phyloP scores from a whole-genome alignment of 2,113 vertebrate genomes.

The Crotalus viridis region DNA sequence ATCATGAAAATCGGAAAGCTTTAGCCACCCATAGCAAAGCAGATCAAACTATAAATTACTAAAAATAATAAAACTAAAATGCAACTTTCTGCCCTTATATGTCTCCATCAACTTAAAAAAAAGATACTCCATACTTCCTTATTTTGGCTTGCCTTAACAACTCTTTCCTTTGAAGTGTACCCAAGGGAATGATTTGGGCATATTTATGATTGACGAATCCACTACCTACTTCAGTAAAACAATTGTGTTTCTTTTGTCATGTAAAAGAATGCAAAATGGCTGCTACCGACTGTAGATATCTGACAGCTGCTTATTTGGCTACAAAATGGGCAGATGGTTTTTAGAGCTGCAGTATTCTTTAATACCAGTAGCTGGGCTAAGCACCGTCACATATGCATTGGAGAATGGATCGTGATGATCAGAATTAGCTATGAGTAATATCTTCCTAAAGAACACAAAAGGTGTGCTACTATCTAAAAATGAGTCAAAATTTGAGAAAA shows the following conservation, averaged over 20 bases:
- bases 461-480: not conserved
- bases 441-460: not conserved
- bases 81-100: too few relatives aligned
- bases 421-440: not conserved
- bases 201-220: not conserved
- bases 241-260: not conserved
- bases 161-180: not conserved
- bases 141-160: not conserved
- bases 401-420: not conserved
- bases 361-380: not conserved
- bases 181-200: not conserved
- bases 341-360: not conserved
- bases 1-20: too few relatives aligned
- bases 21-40: too few relatives aligned
- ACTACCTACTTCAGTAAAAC: conserved; percentile 15
- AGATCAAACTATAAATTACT: too few relatives aligned
- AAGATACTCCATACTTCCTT: too few relatives aligned
- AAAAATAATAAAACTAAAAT: too few relatives aligned
- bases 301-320: conserved; percentile 4
- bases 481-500: not conserved
- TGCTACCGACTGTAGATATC: not conserved
- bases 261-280: conserved; percentile 1
- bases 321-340: not conserved
- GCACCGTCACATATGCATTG: not conserved
- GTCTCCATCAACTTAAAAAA: too few relatives aligned